Conservation (phyloP, 1,140 invertebrate species). For the Agrypnia vestita region DNA sequence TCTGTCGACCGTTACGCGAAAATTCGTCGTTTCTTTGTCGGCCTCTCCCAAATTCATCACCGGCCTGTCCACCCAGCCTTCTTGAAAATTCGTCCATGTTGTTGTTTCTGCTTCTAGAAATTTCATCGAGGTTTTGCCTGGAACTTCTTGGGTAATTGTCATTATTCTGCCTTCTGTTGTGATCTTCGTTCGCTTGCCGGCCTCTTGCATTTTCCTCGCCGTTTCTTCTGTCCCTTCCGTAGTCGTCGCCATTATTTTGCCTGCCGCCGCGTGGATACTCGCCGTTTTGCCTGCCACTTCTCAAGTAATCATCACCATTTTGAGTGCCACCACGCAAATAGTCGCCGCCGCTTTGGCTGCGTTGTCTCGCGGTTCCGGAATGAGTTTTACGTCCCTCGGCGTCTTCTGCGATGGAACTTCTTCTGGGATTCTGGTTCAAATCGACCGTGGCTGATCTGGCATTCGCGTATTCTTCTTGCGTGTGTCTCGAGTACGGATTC, state of each 20-base stretch:
- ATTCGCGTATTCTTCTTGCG: conserved; percentile 55
- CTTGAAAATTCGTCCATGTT: conserved; percentile 14
- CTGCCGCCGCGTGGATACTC: background rate
- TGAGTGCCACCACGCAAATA: background rate
- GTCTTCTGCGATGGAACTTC: background rate
- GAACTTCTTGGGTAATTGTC: background rate
- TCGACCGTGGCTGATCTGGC: conserved; percentile 42
- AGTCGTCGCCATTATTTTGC: conserved; percentile 1
- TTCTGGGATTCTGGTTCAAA: conserved; percentile 26
- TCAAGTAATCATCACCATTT: conserved; percentile 1
- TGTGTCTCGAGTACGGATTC: conserved; percentile 43
- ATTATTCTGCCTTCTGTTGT: conserved; percentile 12
- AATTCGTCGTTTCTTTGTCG: conserved; percentile 21
- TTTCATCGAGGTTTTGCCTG: too few relatives aligned
- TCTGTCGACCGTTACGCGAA: background rate
- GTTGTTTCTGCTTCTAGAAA: too few relatives aligned
- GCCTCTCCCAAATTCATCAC: background rate
- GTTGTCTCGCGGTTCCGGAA: background rate
- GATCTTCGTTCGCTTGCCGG: conserved; percentile 8
- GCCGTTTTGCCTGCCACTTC: conserved; percentile 15
- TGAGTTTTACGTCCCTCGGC: conserved; percentile 7
- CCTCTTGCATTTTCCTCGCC: conserved; percentile 9
- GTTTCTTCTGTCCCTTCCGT: conserved; percentile 15
- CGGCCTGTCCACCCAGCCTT: background rate
- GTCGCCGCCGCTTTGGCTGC: background rate